These are phyloP conservation scores for Acestrorhynchus altus DNA, from an alignment of 2,797 vertebrate genomes.

Conservation along the genomic window DNA sequence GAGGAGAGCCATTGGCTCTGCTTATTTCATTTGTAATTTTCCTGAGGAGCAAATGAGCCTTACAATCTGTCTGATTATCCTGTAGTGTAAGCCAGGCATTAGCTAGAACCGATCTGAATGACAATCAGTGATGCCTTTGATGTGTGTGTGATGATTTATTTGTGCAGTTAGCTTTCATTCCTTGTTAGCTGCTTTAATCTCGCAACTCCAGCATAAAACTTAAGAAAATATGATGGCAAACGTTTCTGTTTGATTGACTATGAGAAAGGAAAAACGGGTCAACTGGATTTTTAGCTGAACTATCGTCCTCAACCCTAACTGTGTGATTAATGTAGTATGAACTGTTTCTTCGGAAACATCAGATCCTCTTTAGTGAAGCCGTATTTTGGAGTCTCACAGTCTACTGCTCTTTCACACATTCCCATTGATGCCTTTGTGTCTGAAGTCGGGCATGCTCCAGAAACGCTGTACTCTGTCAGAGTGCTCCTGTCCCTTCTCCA, in stretches of 20 bases:
- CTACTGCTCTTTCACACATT: constrained; percentile 61
- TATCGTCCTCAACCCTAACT: not conserved
- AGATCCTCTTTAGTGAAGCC: not conserved
- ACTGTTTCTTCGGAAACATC: constrained; percentile 2
- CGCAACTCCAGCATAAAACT: not conserved
- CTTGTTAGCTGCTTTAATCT: not conserved
- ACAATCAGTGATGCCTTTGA: too few relatives aligned
- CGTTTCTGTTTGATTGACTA: not conserved
- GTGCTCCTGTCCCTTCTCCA: constrained; percentile 79
- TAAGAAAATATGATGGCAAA: not conserved
- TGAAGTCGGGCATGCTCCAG: constrained; percentile 96
- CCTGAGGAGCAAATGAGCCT: too few relatives aligned
- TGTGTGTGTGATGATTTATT: too few relatives aligned
- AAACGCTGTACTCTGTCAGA: constrained; percentile 77
- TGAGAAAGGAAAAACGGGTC: not conserved
- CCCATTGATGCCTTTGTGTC: constrained; percentile 70
- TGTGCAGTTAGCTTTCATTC: too few relatives aligned
- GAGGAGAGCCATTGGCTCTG: too few relatives aligned
- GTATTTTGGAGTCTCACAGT: not conserved
- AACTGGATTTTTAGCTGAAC: not conserved
- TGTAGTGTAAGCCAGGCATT: too few relatives aligned
- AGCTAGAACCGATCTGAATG: too few relatives aligned
- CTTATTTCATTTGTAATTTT: too few relatives aligned
- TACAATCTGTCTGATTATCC: too few relatives aligned
- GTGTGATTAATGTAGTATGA: not conserved